phyloP scores from a whole-genome alignment of 2,888 invertebrate genomes.

The Brachyopa scutellaris region DNA sequence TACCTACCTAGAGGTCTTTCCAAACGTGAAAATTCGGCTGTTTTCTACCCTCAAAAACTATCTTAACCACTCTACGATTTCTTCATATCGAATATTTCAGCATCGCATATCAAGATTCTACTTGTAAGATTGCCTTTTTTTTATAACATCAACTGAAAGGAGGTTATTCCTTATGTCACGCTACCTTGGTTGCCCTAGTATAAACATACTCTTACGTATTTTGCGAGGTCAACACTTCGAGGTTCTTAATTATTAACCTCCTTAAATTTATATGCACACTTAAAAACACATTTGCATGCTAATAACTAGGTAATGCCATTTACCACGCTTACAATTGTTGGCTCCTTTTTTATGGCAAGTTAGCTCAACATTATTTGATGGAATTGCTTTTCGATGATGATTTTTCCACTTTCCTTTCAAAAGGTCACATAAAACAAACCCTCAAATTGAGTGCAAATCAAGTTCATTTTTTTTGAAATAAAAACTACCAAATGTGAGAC shows the following conservation, averaged over 20 bases:
- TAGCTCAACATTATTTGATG: not conserved
- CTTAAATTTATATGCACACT: slow-evolving; percentile 1
- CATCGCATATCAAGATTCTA: too few species aligned
- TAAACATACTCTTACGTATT: not conserved
- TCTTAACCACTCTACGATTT: too few species aligned
- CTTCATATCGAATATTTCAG: too few species aligned
- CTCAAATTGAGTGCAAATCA: slow-evolving; percentile 19
- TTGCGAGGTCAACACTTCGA: not conserved
- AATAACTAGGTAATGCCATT: not conserved
- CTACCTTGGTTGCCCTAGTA: not conserved
- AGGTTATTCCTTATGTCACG: not conserved
- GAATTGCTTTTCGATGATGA: too few species aligned
- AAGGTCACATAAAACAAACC: not conserved
- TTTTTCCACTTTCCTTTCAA: not conserved
- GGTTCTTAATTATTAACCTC: not conserved
- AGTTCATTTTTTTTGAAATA: not conserved
- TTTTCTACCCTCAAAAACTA: too few species aligned
- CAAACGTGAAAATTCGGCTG: too few species aligned
- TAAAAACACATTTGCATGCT: slow-evolving; percentile 2
- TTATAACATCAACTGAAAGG: not conserved
- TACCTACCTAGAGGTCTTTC: too few species aligned
- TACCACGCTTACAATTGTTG: not conserved
- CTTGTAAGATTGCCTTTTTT: too few species aligned
- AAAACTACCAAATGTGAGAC: not conserved
- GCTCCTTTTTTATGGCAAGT: too few species aligned